phyloP scores from a whole-genome alignment of 2,888 invertebrate genomes.

The Salticus scenicus region DNA sequence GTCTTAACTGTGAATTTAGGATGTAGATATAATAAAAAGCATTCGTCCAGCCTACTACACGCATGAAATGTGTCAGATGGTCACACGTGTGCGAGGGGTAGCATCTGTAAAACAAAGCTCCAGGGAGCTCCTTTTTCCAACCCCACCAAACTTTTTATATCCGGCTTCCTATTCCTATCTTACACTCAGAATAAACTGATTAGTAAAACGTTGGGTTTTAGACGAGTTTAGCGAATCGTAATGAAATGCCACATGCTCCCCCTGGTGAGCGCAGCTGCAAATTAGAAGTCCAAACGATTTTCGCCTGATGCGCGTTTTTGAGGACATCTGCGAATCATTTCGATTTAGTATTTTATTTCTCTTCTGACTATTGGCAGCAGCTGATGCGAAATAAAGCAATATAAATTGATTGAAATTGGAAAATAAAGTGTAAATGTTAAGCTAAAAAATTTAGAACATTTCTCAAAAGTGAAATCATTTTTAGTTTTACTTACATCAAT shows the following conservation, averaged over 20 bases:
- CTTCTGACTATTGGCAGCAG: slow-evolving; percentile 10
- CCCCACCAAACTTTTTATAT: slow-evolving; percentile 1
- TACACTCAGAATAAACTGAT: slow-evolving; percentile 54
- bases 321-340: slow-evolving; percentile 50
- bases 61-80: slow-evolving; percentile 30
- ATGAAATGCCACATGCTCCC: slow-evolving; percentile 65
- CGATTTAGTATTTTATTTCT: neutral
- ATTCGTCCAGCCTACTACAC: too few relatives aligned
- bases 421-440: neutral
- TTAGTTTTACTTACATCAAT: too few relatives aligned
- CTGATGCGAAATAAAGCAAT: slow-evolving; percentile 24
- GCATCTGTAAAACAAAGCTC: slow-evolving; percentile 46
- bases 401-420: neutral
- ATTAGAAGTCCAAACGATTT: slow-evolving; percentile 58
- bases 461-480: too few relatives aligned
- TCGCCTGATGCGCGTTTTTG: slow-evolving; percentile 35
- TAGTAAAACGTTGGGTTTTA: slow-evolving; percentile 50
- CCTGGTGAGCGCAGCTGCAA: slow-evolving; percentile 53
- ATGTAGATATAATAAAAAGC: too few relatives aligned
- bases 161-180: slow-evolving; percentile 24
- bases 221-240: slow-evolving; percentile 50
- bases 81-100: slow-evolving; percentile 2
- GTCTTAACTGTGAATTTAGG: too few relatives aligned
- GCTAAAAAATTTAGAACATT: neutral
- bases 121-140: slow-evolving; percentile 24